phyloP scores from a whole-genome alignment of 2,888 invertebrate species.

The Meloe dianella region DNA sequence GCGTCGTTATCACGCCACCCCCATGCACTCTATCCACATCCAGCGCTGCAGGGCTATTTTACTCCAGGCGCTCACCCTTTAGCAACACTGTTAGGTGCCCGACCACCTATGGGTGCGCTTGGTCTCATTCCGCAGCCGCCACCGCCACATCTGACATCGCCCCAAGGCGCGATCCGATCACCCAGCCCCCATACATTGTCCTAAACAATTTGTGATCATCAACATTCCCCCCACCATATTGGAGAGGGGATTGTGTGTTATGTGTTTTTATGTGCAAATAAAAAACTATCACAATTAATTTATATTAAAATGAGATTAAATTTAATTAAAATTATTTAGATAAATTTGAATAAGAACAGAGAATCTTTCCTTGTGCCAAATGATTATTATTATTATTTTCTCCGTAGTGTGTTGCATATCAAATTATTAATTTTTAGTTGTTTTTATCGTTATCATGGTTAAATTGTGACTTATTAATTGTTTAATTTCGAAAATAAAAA shows the following conservation, averaged over 20 bases:
- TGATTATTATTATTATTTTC: background rate
- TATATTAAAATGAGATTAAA: background rate
- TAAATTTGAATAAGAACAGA: background rate
- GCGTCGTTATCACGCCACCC: conserved; percentile 69
- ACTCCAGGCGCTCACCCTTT: conserved; percentile 66
- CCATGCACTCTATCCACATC: conserved; percentile 65
- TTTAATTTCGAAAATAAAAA: background rate
- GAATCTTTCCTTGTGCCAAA: conserved; percentile 3
- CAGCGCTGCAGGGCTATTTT: conserved; percentile 70
- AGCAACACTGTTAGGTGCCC: conserved; percentile 61
- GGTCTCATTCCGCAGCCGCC: conserved; percentile 61
- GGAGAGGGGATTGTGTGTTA: background rate
- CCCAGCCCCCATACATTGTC: conserved; percentile 57
- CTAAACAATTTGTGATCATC: conserved; percentile 36
- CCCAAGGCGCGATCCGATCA: conserved; percentile 52
- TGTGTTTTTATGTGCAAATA: background rate
- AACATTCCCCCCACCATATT: background rate
- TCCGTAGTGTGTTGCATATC: background rate
- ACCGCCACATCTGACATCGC: conserved; percentile 62
- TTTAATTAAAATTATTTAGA: background rate
- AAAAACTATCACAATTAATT: background rate
- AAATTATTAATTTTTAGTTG: background rate
- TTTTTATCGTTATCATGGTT: conserved; percentile 4
- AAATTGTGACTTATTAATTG: background rate
- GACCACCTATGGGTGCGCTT: conserved; percentile 57